These are phyloP conservation scores for Leptopilina myrica DNA, from an alignment of 2,888 invertebrate genomes.

Conservation along the genomic window DNA sequence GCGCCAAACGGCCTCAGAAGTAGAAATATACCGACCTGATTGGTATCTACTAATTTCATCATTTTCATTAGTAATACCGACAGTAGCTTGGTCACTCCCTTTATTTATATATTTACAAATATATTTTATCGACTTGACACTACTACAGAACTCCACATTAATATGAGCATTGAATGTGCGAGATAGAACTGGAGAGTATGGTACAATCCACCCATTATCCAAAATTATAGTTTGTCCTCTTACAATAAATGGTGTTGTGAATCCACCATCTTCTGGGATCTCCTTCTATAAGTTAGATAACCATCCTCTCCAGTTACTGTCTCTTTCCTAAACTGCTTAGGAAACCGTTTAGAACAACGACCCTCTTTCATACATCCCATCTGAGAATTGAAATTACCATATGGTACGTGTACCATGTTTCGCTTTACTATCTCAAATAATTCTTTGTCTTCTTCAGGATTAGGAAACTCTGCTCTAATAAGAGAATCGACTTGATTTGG, in stretches of 20 bases:
- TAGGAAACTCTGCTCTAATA: conserved; percentile 71
- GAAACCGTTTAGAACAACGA: conserved; percentile 70
- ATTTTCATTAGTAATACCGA: conserved; percentile 40
- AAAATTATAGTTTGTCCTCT: conserved; percentile 34
- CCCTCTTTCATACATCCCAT: conserved; percentile 73
- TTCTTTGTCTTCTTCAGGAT: conserved; percentile 61
- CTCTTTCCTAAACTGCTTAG: conserved; percentile 56
- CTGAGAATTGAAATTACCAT: conserved; percentile 64
- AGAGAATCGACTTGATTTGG: conserved; percentile 64
- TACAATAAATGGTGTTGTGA: conserved; percentile 41
- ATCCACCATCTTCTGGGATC: too few species aligned
- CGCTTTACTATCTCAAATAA: conserved; percentile 57
- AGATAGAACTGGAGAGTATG: conserved; percentile 58
- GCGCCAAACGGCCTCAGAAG: conserved; percentile 59
- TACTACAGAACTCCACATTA: conserved; percentile 75
- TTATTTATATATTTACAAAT: conserved; percentile 63
- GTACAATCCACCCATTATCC: conserved; percentile 58
- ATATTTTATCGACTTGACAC: conserved; percentile 65
- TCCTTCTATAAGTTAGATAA: too few species aligned
- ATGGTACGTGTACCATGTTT: conserved; percentile 70
- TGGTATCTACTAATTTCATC: conserved; percentile 61
- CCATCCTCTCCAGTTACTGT: too few species aligned
- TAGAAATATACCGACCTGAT: conserved; percentile 63
- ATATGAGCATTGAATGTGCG: conserved; percentile 65
- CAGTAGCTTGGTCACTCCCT: conserved; percentile 59